phyloP scores from a whole-genome alignment of 2,888 invertebrate species.

The Acleris emargana region DNA sequence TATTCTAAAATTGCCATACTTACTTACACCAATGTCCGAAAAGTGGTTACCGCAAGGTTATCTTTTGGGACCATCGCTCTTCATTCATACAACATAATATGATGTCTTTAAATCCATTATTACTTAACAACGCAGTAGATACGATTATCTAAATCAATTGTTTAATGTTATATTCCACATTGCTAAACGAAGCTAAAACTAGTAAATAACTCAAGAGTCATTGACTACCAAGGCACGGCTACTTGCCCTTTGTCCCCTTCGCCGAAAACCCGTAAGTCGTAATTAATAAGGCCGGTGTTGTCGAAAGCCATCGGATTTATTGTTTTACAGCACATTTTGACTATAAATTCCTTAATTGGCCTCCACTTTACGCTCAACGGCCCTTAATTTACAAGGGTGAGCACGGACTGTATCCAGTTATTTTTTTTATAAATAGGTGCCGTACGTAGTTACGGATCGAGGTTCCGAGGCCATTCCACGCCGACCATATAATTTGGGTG shows the following conservation, averaged over 20 bases:
- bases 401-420: conserved; percentile 63
- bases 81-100: too few species aligned
- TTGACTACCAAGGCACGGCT: conserved; percentile 16
- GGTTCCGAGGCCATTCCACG: conserved; percentile 41
- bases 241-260: conserved; percentile 37
- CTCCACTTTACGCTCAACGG: conserved; percentile 71
- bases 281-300: conserved; percentile 74
- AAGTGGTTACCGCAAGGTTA: too few species aligned
- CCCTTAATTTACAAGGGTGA: conserved; percentile 79
- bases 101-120: too few species aligned
- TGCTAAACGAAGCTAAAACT: conserved; percentile 10
- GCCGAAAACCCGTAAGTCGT: conserved; percentile 61
- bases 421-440: conserved; percentile 55
- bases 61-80: too few species aligned
- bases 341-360: conserved; percentile 81
- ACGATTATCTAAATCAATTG: too few species aligned
- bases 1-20: too few species aligned
- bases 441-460: conserved; percentile 35
- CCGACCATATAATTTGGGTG: conserved; percentile 67
- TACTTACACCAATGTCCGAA: too few species aligned
- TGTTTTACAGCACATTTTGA: conserved; percentile 77
- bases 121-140: too few species aligned
- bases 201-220: conserved; percentile 1
- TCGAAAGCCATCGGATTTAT: conserved; percentile 77
- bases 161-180: background rate